Base-by-base conservation (phyloP, 2,888 invertebrate genomes). In the Timandra comae region DNA sequence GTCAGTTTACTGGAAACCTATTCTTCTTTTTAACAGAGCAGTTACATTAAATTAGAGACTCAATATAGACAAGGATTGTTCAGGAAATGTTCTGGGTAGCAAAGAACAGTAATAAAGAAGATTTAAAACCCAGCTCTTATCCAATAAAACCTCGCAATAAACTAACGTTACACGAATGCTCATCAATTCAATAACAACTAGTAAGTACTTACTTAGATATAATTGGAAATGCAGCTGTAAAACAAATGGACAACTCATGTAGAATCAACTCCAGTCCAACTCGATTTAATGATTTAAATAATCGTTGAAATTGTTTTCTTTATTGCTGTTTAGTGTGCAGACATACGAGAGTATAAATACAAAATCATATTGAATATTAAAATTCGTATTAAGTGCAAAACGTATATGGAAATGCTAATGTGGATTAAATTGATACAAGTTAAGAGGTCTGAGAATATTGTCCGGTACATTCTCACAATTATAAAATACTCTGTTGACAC, bases 401-500 rank as follows among this genome's bases (percentile, higher is more conserved):
- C 50, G 52, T 55, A 52, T 54, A 43, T 47, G 44, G 40, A 49
- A 56, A 52, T 48, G 47, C 42, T 42, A 62, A 59, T 60, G 50
- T 57, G 56, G 62, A 70, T 63, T 63, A 61, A 63, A 67, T 61
- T 66, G 54, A 59, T 63, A 59, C 62, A 63, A 64, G 50, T 52
- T 56, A 64, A 65, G 58, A 58, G 50, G 51, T 43, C 56, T 54
- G 50, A 61, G 55, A 59, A 64, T 71, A 64, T 64, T 62, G 62
- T 62, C 55, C 64, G 59, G 72, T 70, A 66, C 73, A 71, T 70
- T 77, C 73, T 75, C 78, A 70, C 72, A 63, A 67, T 66, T 68
- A 74, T 81, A 75, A 78, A 79, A 72, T 77, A 69, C 63, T 58
- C 59, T 57, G 64, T 67, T 69, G 74, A 70, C 73, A 73, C 79